A percentile compares a stretch with the other conserved stretches of the same genome.
Conservation (phyloP, 2,113 vertebrate species). For the Gracilinanus agilis region DNA sequence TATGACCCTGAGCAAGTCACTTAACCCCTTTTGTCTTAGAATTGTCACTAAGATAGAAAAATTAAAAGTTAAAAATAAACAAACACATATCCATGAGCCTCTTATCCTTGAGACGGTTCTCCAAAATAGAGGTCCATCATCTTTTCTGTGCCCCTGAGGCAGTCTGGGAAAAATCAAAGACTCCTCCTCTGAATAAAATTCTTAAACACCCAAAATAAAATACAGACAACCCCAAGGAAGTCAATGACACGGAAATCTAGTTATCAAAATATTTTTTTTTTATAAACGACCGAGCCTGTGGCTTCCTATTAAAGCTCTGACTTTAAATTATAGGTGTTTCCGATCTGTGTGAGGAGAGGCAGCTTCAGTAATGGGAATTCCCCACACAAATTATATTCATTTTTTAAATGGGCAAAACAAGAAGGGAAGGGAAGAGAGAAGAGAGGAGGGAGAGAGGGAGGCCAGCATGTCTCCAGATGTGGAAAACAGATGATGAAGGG, state of each 20-base stretch:
- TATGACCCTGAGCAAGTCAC: too few relatives aligned
- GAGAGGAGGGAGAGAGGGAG: background rate
- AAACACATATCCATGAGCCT: background rate
- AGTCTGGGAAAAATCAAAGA: background rate
- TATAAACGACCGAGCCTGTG: background rate
- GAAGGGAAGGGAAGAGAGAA: background rate
- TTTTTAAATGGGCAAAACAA: background rate
- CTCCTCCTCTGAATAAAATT: background rate
- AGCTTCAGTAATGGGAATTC: background rate
- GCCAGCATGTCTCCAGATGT: background rate
- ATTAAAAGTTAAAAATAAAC: too few relatives aligned
- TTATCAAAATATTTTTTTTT: background rate
- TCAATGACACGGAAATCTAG: background rate
- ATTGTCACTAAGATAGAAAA: too few relatives aligned
- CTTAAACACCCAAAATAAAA: background rate
- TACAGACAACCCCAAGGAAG: background rate
- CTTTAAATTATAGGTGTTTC: background rate
- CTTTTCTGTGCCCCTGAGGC: background rate
- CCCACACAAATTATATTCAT: background rate
- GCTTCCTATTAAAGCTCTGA: too few relatives aligned
- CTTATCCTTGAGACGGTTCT: background rate
- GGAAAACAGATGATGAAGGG: background rate
- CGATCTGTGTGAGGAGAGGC: background rate
- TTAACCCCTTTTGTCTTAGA: too few relatives aligned
- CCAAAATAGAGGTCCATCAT: background rate